These are phyloP conservation scores for Plectropomus leopardus DNA, from an alignment of 2,113 vertebrate genomes.

Conservation along the genomic window DNA sequence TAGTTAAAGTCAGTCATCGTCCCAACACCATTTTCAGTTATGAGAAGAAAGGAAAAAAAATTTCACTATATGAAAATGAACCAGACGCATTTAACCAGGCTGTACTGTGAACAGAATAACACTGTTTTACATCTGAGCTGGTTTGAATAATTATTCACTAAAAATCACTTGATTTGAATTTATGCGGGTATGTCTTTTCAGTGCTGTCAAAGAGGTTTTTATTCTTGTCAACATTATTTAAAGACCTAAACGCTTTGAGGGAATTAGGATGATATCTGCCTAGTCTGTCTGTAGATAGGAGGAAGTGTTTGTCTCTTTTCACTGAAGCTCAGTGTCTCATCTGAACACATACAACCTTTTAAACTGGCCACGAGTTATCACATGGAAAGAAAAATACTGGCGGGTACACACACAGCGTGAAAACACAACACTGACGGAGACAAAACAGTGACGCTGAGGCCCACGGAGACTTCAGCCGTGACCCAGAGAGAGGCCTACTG, in stretches of 20 bases:
- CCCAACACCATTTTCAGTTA: no score
- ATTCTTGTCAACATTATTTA: background rate
- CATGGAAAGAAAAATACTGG: slow-evolving; percentile 35
- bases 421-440: slow-evolving; percentile 36
- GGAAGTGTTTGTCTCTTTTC: background rate
- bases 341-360: slow-evolving; percentile 4
- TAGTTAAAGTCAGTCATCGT: background rate
- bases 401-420: slow-evolving; percentile 16
- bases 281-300: background rate
- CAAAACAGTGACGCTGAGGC: slow-evolving; percentile 25
- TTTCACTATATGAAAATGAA: slow-evolving; percentile 39
- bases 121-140: background rate
- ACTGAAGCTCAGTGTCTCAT: background rate
- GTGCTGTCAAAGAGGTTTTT: background rate
- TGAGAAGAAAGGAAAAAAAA: background rate
- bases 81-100: slow-evolving; percentile 10
- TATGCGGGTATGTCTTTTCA: background rate
- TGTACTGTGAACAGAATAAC: background rate
- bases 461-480: slow-evolving; percentile 25
- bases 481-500: slow-evolving; percentile 21
- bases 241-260: background rate
- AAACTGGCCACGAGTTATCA: slow-evolving; percentile 26
- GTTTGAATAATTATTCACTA: background rate
- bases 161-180: slow-evolving; percentile 26
- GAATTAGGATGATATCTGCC: background rate